phyloP scores from a whole-genome alignment of 2,888 invertebrate genomes.

The Drosophila dives region DNA sequence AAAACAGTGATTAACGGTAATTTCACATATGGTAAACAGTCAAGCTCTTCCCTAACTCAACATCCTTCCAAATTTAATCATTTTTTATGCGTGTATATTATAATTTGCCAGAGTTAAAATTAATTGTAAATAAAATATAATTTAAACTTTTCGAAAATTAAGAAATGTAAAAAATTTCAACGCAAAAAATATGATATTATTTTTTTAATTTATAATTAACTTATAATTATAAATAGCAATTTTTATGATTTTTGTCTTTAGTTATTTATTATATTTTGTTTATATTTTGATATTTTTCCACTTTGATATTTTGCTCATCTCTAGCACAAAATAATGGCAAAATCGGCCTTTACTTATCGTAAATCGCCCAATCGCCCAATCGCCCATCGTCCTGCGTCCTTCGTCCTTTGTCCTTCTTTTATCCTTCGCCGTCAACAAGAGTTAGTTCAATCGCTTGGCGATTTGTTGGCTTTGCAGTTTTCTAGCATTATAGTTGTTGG shows the following conservation, averaged over 20 bases:
- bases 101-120: background rate
- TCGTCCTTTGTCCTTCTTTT: background rate
- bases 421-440: slow-evolving; percentile 14
- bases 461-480: slow-evolving; percentile 62
- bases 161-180: too few species aligned
- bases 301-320: slow-evolving; percentile 24
- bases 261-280: background rate
- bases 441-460: slow-evolving; percentile 59
- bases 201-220: too few species aligned
- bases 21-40: background rate
- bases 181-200: too few species aligned
- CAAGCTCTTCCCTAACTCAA: background rate
- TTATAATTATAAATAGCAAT: too few species aligned
- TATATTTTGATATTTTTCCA: background rate
- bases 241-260: too few species aligned
- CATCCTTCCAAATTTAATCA: background rate
- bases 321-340: slow-evolving; percentile 15
- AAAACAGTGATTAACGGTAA: slow-evolving; percentile 12
- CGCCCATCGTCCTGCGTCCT: background rate
- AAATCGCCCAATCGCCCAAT: background rate
- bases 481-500: slow-evolving; percentile 37
- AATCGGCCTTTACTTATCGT: background rate
- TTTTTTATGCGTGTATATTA: background rate
- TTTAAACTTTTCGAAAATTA: too few species aligned
- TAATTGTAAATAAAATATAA: too few species aligned